Evolutionary conservation across 2,888 invertebrate genomes (phyloP).

Genomic region (Cordilura impudica): DNA sequence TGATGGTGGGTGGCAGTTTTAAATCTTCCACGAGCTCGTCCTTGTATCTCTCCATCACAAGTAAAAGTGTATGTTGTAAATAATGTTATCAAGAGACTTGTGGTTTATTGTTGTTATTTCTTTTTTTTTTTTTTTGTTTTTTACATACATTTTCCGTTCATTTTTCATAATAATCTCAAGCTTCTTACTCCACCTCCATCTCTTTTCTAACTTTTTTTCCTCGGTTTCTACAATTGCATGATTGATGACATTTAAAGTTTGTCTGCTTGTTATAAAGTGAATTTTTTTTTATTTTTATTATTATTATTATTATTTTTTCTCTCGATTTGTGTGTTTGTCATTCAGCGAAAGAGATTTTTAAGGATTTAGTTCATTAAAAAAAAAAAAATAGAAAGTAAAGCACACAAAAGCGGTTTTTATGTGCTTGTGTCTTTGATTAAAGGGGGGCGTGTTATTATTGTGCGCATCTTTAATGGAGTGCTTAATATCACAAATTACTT

Average conservation of each 20-base stretch:
- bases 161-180: not conserved
- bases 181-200: not conserved
- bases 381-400: not conserved
- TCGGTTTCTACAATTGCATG: slow-evolving; percentile 51
- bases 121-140: no score
- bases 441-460: slow-evolving; percentile 10
- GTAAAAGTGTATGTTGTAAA: slow-evolving; percentile 1
- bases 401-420: not conserved
- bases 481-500: slow-evolving; percentile 58
- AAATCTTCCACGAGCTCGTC: not conserved
- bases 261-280: slow-evolving; percentile 39
- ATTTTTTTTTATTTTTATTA: slow-evolving; percentile 1
- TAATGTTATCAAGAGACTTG: not conserved
- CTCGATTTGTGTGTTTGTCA: not conserved
- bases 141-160: not conserved
- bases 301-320: slow-evolving; percentile 2
- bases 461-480: slow-evolving; percentile 52
- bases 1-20: not conserved
- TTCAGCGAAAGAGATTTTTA: slow-evolving; percentile 34
- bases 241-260: slow-evolving; percentile 58
- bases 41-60: slow-evolving; percentile 18
- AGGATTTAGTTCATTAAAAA: slow-evolving; percentile 54
- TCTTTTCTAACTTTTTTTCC: not conserved
- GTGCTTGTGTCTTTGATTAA: slow-evolving; percentile 18
- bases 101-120: not conserved